Evolutionary conservation across 92 coral and sea anemone genomes (phyloP).

Genomic region (Heteractis magnifica): DNA sequence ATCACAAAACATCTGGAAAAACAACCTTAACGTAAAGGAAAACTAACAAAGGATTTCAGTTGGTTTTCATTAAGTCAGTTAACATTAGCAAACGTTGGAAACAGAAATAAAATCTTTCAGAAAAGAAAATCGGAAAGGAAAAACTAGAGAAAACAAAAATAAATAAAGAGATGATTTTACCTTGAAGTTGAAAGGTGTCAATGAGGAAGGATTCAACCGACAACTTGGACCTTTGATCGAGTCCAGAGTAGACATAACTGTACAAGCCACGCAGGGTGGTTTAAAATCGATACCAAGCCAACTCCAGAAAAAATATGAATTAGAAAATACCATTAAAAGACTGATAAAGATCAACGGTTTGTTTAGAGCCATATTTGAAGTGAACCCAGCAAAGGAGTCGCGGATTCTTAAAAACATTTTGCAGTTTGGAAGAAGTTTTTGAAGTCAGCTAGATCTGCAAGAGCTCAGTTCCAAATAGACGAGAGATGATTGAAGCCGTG

Average conservation of each 20-base stretch:
- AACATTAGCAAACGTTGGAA: no score
- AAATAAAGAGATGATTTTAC: constrained; percentile 28
- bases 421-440: constrained; percentile 13
- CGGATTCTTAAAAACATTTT: background rate
- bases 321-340: constrained; percentile 46
- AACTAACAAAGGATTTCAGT: no score
- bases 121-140: background rate
- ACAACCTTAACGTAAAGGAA: no score
- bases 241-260: constrained; percentile 61
- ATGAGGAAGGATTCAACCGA: constrained; percentile 16
- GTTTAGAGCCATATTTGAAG: background rate
- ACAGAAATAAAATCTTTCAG: background rate
- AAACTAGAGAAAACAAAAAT: background rate
- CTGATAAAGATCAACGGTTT: constrained; percentile 26
- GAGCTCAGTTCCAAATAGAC: background rate
- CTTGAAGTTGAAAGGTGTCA: constrained; percentile 54
- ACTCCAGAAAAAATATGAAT: constrained; percentile 28
- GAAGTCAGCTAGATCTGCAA: background rate
- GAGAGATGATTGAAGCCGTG: background rate
- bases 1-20: no score
- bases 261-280: constrained; percentile 73
- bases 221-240: constrained; percentile 46
- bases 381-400: background rate
- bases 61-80: no score
- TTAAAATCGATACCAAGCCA: constrained; percentile 48